These are phyloP conservation scores for Cryptus viduatorius DNA, from an alignment of 2,888 invertebrate genomes.

Conservation along the genomic window DNA sequence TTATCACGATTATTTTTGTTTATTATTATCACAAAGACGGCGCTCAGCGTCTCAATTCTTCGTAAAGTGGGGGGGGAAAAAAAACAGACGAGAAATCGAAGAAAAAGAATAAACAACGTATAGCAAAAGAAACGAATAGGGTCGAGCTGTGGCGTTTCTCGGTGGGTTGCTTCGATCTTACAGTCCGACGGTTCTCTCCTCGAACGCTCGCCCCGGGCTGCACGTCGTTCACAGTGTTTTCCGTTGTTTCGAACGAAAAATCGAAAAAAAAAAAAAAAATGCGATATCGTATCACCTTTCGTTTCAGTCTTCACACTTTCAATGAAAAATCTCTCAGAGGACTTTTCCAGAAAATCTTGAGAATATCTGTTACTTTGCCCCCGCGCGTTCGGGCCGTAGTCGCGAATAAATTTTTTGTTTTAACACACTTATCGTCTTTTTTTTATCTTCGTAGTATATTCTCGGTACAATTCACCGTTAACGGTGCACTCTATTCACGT, in stretches of 20 bases:
- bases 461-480: neutral
- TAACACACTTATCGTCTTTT: neutral
- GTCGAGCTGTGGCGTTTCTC: slow-evolving; percentile 38
- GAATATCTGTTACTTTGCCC: neutral
- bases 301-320: neutral
- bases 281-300: slow-evolving; percentile 10
- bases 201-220: neutral
- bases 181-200: neutral
- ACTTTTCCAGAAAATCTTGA: neutral
- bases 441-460: neutral
- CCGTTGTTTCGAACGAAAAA: neutral
- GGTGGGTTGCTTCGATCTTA: neutral
- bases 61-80: neutral
- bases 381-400: neutral
- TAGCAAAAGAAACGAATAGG: slow-evolving; percentile 8
- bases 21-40: slow-evolving; percentile 42
- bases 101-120: neutral
- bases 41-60: slow-evolving; percentile 1
- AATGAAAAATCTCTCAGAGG: neutral
- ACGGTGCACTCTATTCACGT: slow-evolving; percentile 10
- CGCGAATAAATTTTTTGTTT: neutral
- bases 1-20: slow-evolving; percentile 54
- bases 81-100: neutral
- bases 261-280: neutral
- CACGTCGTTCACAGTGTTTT: neutral